Evolutionary conservation across 2,797 vertebrate genomes (phyloP).

Genomic region (Buphagus erythrorhynchus): DNA sequence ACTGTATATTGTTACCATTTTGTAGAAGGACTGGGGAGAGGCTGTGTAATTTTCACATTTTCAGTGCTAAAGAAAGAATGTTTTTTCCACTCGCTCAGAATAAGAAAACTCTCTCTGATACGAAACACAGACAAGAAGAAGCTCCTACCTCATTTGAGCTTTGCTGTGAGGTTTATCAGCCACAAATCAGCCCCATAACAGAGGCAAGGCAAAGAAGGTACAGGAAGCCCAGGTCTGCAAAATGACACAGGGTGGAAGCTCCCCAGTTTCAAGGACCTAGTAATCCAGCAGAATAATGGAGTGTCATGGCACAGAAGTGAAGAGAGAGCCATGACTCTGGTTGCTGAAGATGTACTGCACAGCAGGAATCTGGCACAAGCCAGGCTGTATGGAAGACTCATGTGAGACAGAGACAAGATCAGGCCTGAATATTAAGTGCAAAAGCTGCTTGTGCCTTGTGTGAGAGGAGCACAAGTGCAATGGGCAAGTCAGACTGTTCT

Average conservation of each 20-base stretch:
- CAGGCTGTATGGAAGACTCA: not conserved
- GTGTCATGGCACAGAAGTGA: not conserved
- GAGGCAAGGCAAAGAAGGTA: conserved; percentile 45
- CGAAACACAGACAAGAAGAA: conserved; percentile 14
- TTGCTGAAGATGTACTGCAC: not conserved
- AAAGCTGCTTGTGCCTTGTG: not conserved
- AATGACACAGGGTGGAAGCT: conserved; percentile 32
- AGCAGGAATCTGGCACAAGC: not conserved
- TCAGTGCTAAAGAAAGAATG: not conserved
- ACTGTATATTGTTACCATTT: not conserved
- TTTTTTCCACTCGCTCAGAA: not conserved
- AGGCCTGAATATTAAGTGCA: not conserved
- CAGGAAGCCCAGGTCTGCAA: conserved; percentile 71
- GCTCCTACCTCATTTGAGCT: not conserved
- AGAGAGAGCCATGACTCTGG: not conserved
- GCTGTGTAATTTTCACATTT: not conserved
- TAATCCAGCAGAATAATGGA: not conserved
- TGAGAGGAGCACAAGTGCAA: not conserved
- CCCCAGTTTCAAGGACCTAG: conserved; percentile 14
- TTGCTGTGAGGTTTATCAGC: conserved; percentile 56
- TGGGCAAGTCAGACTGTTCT: not conserved
- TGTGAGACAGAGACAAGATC: not conserved
- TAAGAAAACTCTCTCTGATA: not conserved
- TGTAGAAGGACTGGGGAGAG: not conserved
- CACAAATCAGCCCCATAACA: conserved; percentile 28